These are phyloP conservation scores for Bombus terrestris DNA, from an alignment of 1,140 invertebrate genomes.

Conservation along the genomic window DNA sequence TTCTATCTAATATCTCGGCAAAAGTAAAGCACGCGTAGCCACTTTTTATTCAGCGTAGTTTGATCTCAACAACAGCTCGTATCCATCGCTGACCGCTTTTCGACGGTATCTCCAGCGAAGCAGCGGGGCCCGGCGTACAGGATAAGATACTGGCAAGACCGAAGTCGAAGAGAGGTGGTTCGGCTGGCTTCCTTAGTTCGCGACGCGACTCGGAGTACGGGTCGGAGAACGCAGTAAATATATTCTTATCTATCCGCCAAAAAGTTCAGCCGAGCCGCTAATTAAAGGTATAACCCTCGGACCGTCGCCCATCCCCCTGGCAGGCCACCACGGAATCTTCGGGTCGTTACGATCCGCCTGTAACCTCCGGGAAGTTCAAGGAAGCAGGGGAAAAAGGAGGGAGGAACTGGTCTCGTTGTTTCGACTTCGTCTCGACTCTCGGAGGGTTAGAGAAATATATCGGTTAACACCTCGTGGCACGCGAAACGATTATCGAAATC, in stretches of 20 bases:
- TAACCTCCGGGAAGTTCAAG: not conserved
- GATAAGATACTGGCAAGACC: conserved; percentile 69
- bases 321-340: conserved; percentile 21
- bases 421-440: conserved; percentile 12
- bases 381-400: no score
- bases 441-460: conserved; percentile 19
- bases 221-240: conserved; percentile 69
- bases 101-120: conserved; percentile 62
- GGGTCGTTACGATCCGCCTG: conserved; percentile 2
- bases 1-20: not conserved
- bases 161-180: conserved; percentile 64
- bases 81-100: conserved; percentile 62
- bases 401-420: not conserved
- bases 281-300: conserved; percentile 73
- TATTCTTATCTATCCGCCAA: conserved; percentile 76
- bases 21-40: not conserved
- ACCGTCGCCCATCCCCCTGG: conserved; percentile 13
- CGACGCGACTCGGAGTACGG: conserved; percentile 21
- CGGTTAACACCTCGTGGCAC: conserved; percentile 40
- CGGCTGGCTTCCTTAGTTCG: conserved; percentile 60
- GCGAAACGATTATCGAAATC: conserved; percentile 33
- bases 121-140: conserved; percentile 23
- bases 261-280: conserved; percentile 73
- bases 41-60: not conserved
- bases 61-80: conserved; percentile 56